phyloP scores from a whole-genome alignment of 1,140 invertebrate genomes.

The Bombus confusus region DNA sequence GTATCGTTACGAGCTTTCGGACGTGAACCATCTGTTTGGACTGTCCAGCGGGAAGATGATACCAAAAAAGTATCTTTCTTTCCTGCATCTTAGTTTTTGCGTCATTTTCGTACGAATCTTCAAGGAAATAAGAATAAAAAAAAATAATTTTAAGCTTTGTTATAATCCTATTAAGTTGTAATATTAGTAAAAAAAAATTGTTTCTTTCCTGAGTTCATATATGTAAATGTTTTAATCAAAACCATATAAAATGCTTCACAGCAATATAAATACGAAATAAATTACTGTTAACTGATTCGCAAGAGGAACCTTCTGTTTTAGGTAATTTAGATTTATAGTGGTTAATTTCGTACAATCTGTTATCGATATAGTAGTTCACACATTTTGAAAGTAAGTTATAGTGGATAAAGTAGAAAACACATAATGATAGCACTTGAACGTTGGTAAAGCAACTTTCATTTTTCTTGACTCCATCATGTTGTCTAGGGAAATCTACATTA shows the following conservation, averaged over 20 bases:
- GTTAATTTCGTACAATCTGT: neutral
- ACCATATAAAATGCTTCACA: neutral
- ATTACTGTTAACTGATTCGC: neutral
- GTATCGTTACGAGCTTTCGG: conserved; percentile 74
- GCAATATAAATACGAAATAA: neutral
- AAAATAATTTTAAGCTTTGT: neutral
- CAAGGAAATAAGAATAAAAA: neutral
- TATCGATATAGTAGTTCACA: neutral
- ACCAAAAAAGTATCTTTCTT: conserved; percentile 67
- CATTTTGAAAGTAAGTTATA: neutral
- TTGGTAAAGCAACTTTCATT: neutral
- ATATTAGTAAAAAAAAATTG: neutral
- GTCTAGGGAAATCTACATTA: neutral
- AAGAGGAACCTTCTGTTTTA: neutral
- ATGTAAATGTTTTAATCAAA: neutral
- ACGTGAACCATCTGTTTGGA: conserved; percentile 73
- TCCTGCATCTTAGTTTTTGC: neutral
- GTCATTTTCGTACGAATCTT: neutral
- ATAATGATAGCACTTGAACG: fast-evolving
- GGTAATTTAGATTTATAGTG: neutral
- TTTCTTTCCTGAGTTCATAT: neutral
- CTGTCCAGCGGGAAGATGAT: conserved; percentile 61
- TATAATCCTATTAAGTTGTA: neutral
- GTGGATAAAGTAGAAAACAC: neutral
- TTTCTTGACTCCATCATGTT: too few species aligned